A percentile compares a stretch with the other conserved stretches of the same genome.
phyloP scores from a whole-genome alignment of 2,113 vertebrate species.

The Labeo catla region DNA sequence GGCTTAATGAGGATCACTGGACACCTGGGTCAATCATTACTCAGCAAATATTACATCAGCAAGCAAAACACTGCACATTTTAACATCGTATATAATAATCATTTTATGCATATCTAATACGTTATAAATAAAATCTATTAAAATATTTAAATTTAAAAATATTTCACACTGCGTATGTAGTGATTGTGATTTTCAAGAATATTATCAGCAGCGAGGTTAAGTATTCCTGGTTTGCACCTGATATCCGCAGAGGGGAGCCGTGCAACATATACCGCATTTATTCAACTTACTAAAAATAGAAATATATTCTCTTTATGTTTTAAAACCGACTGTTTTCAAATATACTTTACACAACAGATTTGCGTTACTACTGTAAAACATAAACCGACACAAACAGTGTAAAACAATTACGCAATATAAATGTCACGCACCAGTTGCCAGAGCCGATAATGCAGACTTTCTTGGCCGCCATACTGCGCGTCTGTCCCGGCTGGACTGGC shows the following conservation, averaged over 20 bases:
- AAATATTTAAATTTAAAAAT: not conserved
- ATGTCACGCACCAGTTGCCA: slow-evolving; percentile 90
- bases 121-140: not conserved
- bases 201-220: not conserved
- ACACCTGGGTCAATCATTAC: slow-evolving; percentile 16
- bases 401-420: not conserved
- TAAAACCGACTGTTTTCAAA: not conserved
- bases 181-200: too few relatives aligned
- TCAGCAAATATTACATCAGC: slow-evolving; percentile 7
- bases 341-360: not conserved
- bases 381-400: not conserved
- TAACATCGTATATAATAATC: not conserved
- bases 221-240: not conserved
- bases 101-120: not conserved
- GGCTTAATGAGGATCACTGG: not conserved
- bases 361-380: not conserved
- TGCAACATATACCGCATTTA: not conserved
- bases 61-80: not conserved
- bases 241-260: not conserved
- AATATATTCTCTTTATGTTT: not conserved
- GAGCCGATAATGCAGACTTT: slow-evolving; percentile 93
- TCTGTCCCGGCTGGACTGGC: slow-evolving; percentile 36
- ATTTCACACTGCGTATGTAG: not conserved
- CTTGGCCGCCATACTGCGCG: slow-evolving; percentile 68
- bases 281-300: not conserved